Evolutionary conservation across 2,888 invertebrate genomes (phyloP).

Genomic region (Sceliomorpha sp.): DNA sequence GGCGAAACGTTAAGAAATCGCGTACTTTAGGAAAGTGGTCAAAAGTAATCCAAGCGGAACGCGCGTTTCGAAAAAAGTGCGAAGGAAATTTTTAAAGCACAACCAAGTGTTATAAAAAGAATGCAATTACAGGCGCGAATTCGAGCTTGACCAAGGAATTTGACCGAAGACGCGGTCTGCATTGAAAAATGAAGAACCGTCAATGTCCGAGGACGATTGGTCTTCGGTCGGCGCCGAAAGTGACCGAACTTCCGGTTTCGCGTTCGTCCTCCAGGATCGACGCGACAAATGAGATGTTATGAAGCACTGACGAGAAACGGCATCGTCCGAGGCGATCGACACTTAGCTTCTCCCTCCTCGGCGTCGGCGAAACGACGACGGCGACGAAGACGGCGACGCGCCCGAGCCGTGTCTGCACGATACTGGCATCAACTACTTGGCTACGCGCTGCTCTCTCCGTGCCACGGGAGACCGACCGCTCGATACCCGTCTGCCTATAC

Average conservation of each 20-base stretch:
- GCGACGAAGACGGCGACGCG: slow-evolving; percentile 14
- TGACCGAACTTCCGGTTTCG: slow-evolving; percentile 9
- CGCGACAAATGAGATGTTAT: background rate
- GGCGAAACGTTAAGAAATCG: no score
- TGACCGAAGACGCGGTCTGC: background rate
- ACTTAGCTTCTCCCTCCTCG: slow-evolving; percentile 7
- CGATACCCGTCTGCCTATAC: slow-evolving; percentile 18
- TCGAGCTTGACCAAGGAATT: no score
- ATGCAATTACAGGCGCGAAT: no score
- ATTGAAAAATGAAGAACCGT: no score
- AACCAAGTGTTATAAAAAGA: no score
- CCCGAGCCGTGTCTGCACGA: slow-evolving; percentile 18
- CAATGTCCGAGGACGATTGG: background rate
- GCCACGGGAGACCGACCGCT: slow-evolving; percentile 24
- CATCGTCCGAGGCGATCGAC: slow-evolving; percentile 19
- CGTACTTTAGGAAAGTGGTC: no score
- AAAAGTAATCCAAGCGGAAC: no score
- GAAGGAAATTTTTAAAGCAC: no score
- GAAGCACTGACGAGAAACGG: slow-evolving; percentile 10
- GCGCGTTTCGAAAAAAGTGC: no score
- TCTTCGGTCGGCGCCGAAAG: background rate
- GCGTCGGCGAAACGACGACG: background rate
- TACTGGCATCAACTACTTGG: slow-evolving; percentile 24
- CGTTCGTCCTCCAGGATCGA: background rate
- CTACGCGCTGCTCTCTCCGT: slow-evolving; percentile 9